Base-by-base conservation (phyloP, 2,888 invertebrate species). In the Lasius fuliginosus region DNA sequence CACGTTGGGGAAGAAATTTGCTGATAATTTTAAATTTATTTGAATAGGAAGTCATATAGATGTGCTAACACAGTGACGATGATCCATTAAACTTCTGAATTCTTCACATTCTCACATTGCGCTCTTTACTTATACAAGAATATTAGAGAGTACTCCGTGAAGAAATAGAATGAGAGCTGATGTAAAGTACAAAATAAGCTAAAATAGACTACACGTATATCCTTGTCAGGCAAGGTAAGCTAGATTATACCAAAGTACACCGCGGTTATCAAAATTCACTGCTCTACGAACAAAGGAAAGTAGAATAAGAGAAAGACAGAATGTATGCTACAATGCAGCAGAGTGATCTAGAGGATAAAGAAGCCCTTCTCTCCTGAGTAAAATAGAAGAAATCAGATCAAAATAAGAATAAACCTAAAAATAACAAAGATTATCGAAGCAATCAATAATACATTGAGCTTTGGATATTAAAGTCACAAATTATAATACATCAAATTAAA, bases 231-330 rank as follows among this genome's bases (percentile, higher is more conserved):
- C 49, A 76, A 76, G 42, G 3, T 76, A 65, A 65, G 49, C 65
- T 49, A 27, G 23, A 76, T 76, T 76, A 76, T 76, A 36, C 36
- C 67, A 36, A 65, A 76, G 76, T 67, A 46, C 49, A 36, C 49
- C 3, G 36, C 49, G 27, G 18, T 53, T 67, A 76, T 76, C 67
- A 76, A 67, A 76, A 76, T 76, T 65, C 67, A 67, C 67, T 49
- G 62, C n/a, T 62, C 30, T 42, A 76, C 27, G 36, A 49, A 49
- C 36, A 36, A 67, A 65, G 36, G 65, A 76, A 76, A 49, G 23
- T 36, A 40, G 62, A 74, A 42, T 60, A 73, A 60, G 18, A 73
- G 27, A 49, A 73, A 73, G 27, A 27, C 18, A 73, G 11, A 53
- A n/a, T 49, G 23, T 65, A 65, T 36, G 75, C 33, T 15, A 33